Base-by-base conservation (phyloP, 1,140 invertebrate species). In the Leptinotarsa texana region DNA sequence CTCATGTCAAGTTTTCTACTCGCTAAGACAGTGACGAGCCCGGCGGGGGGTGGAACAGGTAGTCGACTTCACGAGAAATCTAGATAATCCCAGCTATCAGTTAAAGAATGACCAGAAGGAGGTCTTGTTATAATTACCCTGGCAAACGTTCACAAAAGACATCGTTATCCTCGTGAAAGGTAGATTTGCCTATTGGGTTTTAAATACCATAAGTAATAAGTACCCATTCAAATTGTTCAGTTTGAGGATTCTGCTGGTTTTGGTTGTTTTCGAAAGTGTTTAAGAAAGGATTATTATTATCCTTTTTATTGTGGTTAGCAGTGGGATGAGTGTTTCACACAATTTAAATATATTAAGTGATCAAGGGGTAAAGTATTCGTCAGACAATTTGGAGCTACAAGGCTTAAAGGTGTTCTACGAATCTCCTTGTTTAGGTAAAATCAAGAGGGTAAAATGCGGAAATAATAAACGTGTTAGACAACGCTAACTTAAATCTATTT, bases 61-160 rank as follows among this genome's bases (percentile, higher is more conserved):
- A 68, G 66, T 68, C 66, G 27, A 13, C 66, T 68, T 47, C 24
- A 24, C 13, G n/a, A 42, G 24, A 68, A 68, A 68, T 68, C 8
- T n/a, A 8, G 24, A 42, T 42, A 68, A 68, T 68, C 66, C 42
- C 17, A 68, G 24, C 48, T 61, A 70, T 70, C 51, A 57, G 18
- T 70, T 61, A 5, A 70, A 70, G 69, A 70, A 70, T 24, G 48
- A 24, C 33, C 22, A 49, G 69, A 57, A 57, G 69, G 69, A 57
- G 69, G 69, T 70, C 69, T 70, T 70, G 24, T 70, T 57, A 70
- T 70, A 70, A 70, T 70, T 70, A 70, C 49, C 24, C 48, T 61
- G n/a, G 49, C 47, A 51, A 57, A 70, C 22, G 21, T 24, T 27
- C 8, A 51, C 69, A 70, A 70, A 57, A 61, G 47, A 70, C 69